phyloP scores from a whole-genome alignment of 1,140 invertebrate species.

The Lepidurus apus region DNA sequence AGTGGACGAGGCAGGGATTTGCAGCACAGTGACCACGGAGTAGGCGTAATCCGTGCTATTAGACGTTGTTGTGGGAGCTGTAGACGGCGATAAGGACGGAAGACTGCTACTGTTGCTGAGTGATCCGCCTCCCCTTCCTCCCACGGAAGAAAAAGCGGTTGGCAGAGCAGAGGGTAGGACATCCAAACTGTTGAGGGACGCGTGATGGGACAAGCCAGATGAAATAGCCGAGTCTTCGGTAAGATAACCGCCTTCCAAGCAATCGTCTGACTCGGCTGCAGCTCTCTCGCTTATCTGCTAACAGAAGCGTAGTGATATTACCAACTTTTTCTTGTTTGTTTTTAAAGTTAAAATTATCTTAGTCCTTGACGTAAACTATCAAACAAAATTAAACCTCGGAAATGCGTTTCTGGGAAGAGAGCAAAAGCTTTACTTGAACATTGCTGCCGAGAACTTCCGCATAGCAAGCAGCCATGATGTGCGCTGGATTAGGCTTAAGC shows the following conservation, averaged over 20 bases:
- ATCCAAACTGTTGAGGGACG: constrained; percentile 30
- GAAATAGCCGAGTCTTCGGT: constrained; percentile 34
- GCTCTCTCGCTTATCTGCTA: neutral
- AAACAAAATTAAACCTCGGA: no score
- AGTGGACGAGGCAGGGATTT: neutral
- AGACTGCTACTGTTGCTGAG: neutral
- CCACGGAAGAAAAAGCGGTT: neutral
- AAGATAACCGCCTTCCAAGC: constrained; percentile 26
- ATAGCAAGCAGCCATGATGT: constrained; percentile 3
- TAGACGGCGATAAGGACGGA: neutral
- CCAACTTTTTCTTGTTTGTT: no score
- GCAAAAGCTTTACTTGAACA: neutral
- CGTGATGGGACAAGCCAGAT: constrained; percentile 31
- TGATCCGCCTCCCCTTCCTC: neutral
- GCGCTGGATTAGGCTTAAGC: constrained; percentile 8
- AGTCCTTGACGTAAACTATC: no score
- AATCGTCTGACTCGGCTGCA: neutral
- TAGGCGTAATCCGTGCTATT: constrained; percentile 21
- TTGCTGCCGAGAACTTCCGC: constrained; percentile 9
- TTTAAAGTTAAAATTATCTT: no score
- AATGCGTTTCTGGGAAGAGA: neutral
- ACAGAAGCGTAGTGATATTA: neutral
- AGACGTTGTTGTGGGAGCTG: constrained; percentile 3
- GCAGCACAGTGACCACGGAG: constrained; percentile 5
- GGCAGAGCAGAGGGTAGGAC: constrained; percentile 6